Evolutionary conservation across 2,113 vertebrate species (phyloP).

Genomic region (Trachemys scripta): DNA sequence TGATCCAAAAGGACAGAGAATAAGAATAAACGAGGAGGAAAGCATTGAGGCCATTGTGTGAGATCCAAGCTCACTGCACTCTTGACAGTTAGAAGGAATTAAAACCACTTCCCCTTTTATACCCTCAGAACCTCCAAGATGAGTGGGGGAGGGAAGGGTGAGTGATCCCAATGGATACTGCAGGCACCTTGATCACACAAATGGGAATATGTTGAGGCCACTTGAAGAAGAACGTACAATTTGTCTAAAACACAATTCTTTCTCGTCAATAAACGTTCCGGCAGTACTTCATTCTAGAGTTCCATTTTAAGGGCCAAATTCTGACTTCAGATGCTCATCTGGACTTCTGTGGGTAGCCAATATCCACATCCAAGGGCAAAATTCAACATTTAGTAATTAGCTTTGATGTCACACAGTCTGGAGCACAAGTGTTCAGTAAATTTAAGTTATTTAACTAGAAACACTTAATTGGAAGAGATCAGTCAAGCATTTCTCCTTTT

Average conservation of each 20-base stretch:
- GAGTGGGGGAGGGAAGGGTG: neutral
- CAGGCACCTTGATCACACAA: neutral
- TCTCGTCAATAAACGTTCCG: neutral
- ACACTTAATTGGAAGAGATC: slow-evolving; percentile 75
- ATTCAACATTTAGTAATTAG: slow-evolving; percentile 7
- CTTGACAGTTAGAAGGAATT: no score
- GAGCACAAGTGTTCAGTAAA: slow-evolving; percentile 54
- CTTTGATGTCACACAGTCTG: slow-evolving; percentile 14
- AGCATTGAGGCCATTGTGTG: neutral
- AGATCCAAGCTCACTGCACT: neutral
- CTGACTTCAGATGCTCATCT: neutral
- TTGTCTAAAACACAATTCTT: neutral
- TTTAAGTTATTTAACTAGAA: slow-evolving; percentile 66
- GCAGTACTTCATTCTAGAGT: neutral
- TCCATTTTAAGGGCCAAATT: neutral
- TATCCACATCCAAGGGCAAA: slow-evolving; percentile 11
- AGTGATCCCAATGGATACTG: neutral
- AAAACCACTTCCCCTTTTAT: neutral
- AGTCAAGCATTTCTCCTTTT: slow-evolving; percentile 67
- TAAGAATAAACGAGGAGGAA: neutral
- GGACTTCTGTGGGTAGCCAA: neutral
- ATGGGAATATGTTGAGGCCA: neutral
- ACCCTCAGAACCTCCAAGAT: neutral
- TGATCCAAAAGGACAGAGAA: neutral
- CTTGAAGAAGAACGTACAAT: neutral